phyloP scores from a whole-genome alignment of 2,113 vertebrate genomes.

The Scomber japonicus region DNA sequence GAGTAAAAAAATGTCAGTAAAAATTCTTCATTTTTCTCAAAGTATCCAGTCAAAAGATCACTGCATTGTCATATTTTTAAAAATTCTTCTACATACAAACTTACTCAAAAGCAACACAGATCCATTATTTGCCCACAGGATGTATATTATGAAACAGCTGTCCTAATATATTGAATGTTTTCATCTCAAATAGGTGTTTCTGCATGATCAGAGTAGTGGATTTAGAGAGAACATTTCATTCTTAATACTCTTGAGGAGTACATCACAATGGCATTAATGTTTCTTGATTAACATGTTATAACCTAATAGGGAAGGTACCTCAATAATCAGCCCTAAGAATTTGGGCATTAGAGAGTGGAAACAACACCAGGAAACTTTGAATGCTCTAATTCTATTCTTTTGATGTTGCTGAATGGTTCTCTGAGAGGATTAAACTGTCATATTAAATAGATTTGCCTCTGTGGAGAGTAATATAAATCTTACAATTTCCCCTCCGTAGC shows the following conservation, averaged over 20 bases:
- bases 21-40: conserved; percentile 14
- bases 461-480: conserved; percentile 53
- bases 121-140: background rate
- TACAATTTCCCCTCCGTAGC: conserved; percentile 41
- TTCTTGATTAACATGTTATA: conserved; percentile 7
- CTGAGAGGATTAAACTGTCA: conserved; percentile 71
- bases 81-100: background rate
- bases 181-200: background rate
- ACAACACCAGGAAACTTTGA: conserved; percentile 36
- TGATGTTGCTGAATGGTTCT: conserved; percentile 52
- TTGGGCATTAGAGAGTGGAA: conserved; percentile 19
- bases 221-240: background rate
- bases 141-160: background rate
- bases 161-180: background rate
- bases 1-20: conserved; percentile 14
- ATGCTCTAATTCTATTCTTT: conserved; percentile 41
- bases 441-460: conserved; percentile 62
- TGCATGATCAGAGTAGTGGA: background rate
- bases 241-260: background rate
- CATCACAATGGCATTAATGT: conserved; percentile 1
- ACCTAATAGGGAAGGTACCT: background rate
- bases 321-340: conserved; percentile 40
- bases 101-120: background rate
- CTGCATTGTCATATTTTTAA: background rate
- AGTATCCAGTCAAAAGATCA: background rate